Conservation (phyloP, 92 coral and sea anemone species). For the Heteractis magnifica region DNA sequence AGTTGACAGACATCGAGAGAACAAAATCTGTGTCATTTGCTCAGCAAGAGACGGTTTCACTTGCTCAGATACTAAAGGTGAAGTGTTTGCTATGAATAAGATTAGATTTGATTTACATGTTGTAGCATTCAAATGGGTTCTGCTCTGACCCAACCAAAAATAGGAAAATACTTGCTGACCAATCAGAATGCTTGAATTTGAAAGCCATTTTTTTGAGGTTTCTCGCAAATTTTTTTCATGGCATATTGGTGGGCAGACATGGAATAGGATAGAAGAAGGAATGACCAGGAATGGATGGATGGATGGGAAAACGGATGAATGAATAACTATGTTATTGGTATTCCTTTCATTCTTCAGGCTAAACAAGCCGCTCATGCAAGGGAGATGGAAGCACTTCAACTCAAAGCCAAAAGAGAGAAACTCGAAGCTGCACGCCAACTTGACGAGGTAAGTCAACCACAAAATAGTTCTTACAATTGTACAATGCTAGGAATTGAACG, state of each 20-base stretch:
- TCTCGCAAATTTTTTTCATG: no score
- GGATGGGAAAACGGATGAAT: not conserved
- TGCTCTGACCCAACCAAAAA: no score
- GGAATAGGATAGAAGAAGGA: no score
- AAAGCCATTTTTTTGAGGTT: no score
- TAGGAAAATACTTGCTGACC: no score
- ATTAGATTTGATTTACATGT: no score
- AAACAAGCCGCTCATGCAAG: conserved; percentile 81
- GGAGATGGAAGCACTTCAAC: conserved; percentile 81
- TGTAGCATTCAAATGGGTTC: no score
- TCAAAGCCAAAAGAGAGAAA: conserved; percentile 89
- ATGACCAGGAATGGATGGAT: not conserved
- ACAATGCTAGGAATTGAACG: not conserved
- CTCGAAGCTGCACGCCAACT: conserved; percentile 92
- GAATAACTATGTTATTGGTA: not conserved
- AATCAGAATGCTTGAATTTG: no score
- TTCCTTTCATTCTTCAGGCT: conserved; percentile 49
- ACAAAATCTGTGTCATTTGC: conserved; percentile 87
- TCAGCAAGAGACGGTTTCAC: conserved; percentile 94
- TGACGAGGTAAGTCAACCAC: conserved; percentile 65
- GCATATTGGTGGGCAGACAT: no score
- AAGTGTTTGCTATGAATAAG: not conserved
- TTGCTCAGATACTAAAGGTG: conserved; percentile 97
- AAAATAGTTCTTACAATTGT: not conserved
- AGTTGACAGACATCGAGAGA: conserved; percentile 84